Evolutionary conservation across 2,113 vertebrate genomes (phyloP), one percentile per base, ranked within the genome.

Genomic region (Eidolon helvum): DNA sequence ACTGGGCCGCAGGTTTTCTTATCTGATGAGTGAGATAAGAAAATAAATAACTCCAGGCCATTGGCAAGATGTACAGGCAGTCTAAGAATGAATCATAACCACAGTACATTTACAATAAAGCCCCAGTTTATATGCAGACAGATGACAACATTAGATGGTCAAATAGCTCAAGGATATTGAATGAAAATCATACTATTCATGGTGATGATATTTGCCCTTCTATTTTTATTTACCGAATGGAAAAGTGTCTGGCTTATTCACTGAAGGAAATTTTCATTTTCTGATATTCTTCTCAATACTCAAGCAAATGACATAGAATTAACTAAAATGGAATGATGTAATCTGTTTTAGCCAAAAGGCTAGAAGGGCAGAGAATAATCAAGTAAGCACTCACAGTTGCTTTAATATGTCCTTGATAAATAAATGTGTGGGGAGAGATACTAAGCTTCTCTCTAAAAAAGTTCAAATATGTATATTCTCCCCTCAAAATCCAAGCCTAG

Each of bases 251-350:
- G 21, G 71, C 38, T 95, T 92, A 74, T 91, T 94, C 72, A 59
- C 75, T 10, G 50, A 86, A 63, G 91, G 90, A 89, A 96, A 94
- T 79, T 89, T 95, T 96, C 72, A 94, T 96, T 97, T 97, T 82
- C 94, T 72, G 26, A 55, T 85, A 83, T 26, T 96, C 65, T 75
- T 90, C 85, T 91, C 65, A 92, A 91, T 94, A 89, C 38, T 86
- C 72, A 48, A 95, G n/a, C 82, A 94, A 96, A 95, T 96, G 61
- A 97, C 95, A 96, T 48, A 94, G 74, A 96, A 97, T 97, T 90
- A 90, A 78, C 96, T 97, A 71, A 96, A 96, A 89, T 88, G 77
- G 78, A 96, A 90, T 69, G 63, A 96, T 88, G 90, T 84, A 57
- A 94, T 98, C 84, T 78, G 80, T 71, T 90, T 89, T 94, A 92